Evolutionary conservation across 2,797 vertebrate genomes (phyloP).

Genomic region (Lithobates pipiens): DNA sequence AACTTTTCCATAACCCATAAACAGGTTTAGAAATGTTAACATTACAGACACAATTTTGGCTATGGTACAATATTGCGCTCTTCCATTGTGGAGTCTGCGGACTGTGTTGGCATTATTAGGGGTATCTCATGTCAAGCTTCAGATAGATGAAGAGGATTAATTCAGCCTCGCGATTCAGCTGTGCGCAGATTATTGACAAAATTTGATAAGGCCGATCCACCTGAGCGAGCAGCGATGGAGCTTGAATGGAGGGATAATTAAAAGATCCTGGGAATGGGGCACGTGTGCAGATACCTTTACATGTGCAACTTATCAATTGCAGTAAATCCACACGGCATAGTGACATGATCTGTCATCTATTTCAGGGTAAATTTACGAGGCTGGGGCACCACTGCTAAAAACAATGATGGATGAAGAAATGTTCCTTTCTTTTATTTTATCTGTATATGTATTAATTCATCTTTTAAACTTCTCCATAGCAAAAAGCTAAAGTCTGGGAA

Average conservation of each 20-base stretch:
- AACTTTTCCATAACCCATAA: too few species aligned
- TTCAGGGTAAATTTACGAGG: background rate
- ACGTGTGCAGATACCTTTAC: slow-evolving; percentile 10
- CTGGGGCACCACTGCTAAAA: too few species aligned
- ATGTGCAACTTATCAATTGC: slow-evolving; percentile 18
- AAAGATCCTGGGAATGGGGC: slow-evolving; percentile 28
- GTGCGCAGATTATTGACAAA: slow-evolving; percentile 21
- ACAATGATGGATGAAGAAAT: too few species aligned
- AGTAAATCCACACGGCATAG: background rate
- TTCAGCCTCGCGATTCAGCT: slow-evolving; percentile 5
- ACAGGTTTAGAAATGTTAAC: too few species aligned
- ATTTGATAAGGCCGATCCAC: slow-evolving; percentile 32
- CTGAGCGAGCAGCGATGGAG: slow-evolving; percentile 28
- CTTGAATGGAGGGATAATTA: slow-evolving; percentile 27
- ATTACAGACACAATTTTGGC: too few species aligned
- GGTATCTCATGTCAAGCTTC: slow-evolving; percentile 9
- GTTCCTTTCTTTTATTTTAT: too few species aligned
- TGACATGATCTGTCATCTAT: slow-evolving; percentile 38
- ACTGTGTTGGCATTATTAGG: background rate
- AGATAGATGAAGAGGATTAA: background rate
- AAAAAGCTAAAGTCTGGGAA: too few species aligned
- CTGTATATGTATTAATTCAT: too few species aligned
- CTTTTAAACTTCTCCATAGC: too few species aligned
- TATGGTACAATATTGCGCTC: too few species aligned
- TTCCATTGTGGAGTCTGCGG: background rate